A percentile compares a stretch with the other conserved stretches of the same genome.
These are phyloP conservation scores for Hyppa rectilinea DNA, from an alignment of 2,888 invertebrate genomes.

Conservation along the genomic window DNA sequence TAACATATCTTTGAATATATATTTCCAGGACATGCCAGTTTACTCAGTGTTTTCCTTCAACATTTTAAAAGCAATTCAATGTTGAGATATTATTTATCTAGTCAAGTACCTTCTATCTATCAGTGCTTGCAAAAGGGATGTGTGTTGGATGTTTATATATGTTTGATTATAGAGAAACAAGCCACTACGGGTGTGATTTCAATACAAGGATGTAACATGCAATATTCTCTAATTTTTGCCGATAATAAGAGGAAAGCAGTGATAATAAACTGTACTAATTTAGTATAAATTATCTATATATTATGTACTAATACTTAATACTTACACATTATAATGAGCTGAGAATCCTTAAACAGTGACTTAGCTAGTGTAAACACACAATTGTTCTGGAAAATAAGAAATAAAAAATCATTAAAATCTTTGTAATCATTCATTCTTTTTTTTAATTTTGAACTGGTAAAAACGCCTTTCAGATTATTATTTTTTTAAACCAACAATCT, in stretches of 20 bases:
- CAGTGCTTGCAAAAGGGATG: background rate
- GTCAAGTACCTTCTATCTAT: background rate
- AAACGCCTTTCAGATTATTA: background rate
- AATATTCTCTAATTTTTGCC: background rate
- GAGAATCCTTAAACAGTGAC: conserved; percentile 93
- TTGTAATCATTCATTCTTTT: background rate
- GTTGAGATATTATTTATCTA: background rate
- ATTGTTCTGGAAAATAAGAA: conserved; percentile 81
- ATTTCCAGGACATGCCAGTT: background rate
- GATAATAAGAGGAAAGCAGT: background rate
- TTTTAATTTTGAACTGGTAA: background rate
- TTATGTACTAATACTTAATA: conserved; percentile 92
- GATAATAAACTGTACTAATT: background rate
- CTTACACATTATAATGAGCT: conserved; percentile 93
- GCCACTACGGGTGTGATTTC: background rate
- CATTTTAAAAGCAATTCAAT: background rate
- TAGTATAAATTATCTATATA: background rate
- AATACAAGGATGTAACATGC: background rate
- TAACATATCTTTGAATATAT: background rate
- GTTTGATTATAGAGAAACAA: background rate
- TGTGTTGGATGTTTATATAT: background rate
- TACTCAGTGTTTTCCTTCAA: background rate
- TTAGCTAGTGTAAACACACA: conserved; percentile 90
- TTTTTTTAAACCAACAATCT: too few relatives aligned
- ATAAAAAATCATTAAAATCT: conserved; percentile 21